These are phyloP conservation scores for Musca domestica DNA, from an alignment of 1,140 invertebrate species.

Conservation along the genomic window DNA sequence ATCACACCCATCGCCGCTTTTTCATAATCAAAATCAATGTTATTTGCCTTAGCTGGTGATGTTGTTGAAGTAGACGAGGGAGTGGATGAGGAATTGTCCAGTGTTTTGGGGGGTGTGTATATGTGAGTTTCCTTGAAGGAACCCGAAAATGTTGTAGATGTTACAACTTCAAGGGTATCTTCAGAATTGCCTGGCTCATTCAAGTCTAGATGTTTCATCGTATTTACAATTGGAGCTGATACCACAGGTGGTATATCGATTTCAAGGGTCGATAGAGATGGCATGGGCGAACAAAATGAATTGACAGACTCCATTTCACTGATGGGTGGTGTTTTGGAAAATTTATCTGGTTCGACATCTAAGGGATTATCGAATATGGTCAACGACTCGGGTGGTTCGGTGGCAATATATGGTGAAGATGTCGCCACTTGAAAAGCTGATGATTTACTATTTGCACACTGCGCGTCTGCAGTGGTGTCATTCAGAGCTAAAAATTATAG, in stretches of 20 bases:
- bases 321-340: constrained; percentile 39
- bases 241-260: neutral
- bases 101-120: constrained; percentile 46
- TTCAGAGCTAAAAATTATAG: constrained; percentile 7
- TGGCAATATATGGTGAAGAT: constrained; percentile 35
- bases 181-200: constrained; percentile 1
- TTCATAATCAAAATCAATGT: constrained; percentile 52
- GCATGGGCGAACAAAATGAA: constrained; percentile 34
- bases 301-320: constrained; percentile 37
- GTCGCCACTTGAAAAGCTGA: constrained; percentile 28
- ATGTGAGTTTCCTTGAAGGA: constrained; percentile 53
- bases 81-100: constrained; percentile 30
- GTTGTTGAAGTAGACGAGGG: neutral
- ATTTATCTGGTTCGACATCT: constrained; percentile 21
- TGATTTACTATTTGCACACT: constrained; percentile 18
- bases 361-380: constrained; percentile 17
- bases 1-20: constrained; percentile 51
- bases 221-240: constrained; percentile 15
- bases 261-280: constrained; percentile 36
- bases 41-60: constrained; percentile 19
- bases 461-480: constrained; percentile 35
- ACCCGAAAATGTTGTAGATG: constrained; percentile 34
- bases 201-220: constrained; percentile 11
- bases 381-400: constrained; percentile 34
- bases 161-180: constrained; percentile 17